These are phyloP conservation scores for Drosophila chauvacae DNA, from an alignment of 1,140 invertebrate species.

Conservation along the genomic window DNA sequence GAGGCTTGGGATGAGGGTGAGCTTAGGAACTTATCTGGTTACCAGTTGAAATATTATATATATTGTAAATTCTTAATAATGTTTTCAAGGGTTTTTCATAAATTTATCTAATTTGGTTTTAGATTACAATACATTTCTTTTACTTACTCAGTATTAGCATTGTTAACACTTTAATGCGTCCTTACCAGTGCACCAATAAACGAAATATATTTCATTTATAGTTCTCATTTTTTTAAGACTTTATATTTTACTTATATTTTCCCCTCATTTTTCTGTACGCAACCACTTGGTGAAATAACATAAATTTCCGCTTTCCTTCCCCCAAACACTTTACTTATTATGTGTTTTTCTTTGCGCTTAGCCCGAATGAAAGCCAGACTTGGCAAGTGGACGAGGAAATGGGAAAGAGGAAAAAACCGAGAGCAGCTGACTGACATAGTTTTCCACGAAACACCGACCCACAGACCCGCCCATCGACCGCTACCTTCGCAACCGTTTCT, in stretches of 20 bases:
- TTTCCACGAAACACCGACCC: constrained; percentile 26
- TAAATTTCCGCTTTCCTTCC: constrained; percentile 60
- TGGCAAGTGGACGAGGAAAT: constrained; percentile 9
- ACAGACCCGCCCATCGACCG: not conserved
- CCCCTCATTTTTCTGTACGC: constrained; percentile 24
- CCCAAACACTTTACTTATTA: constrained; percentile 65
- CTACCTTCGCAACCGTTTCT: constrained; percentile 10
- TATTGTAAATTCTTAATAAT: not conserved
- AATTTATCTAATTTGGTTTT: not conserved
- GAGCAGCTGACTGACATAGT: constrained; percentile 56
- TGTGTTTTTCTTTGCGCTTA: constrained; percentile 65
- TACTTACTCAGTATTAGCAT: not conserved
- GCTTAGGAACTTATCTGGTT: too few relatives aligned
- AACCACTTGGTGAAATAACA: constrained; percentile 68
- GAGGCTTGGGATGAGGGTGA: not conserved
- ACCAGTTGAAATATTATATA: not conserved
- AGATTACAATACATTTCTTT: not conserved
- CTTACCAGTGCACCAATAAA: not conserved
- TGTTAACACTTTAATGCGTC: not conserved
- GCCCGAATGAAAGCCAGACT: constrained; percentile 31
- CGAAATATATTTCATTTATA: not conserved
- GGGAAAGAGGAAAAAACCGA: constrained; percentile 5
- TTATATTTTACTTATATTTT: constrained; percentile 22
- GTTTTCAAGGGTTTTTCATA: too few relatives aligned
- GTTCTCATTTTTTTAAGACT: constrained; percentile 4